Evolutionary conservation across 2,888 invertebrate species (phyloP).

Genomic region (Mythimna albipuncta): DNA sequence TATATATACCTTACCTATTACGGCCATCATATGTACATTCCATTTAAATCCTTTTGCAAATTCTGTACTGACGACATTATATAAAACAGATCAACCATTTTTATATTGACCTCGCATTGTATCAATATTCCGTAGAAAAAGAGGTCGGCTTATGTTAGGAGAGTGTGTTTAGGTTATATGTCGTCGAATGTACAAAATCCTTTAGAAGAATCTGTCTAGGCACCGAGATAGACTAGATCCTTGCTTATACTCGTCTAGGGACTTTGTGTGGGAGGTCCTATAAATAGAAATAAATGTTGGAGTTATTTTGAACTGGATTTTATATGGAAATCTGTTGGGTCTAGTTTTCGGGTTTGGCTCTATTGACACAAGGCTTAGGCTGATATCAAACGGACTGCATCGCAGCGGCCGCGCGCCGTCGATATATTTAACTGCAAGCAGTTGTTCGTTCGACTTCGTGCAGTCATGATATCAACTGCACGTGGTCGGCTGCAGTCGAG

Average conservation of each 20-base stretch:
- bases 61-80: background rate
- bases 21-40: conserved; percentile 15
- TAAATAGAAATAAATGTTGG: conserved; percentile 48
- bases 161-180: background rate
- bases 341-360: conserved; percentile 19
- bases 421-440: no score
- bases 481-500: no score
- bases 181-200: conserved; percentile 26
- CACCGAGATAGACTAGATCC: conserved; percentile 35
- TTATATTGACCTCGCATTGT: background rate
- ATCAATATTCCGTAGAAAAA: background rate
- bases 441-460: no score
- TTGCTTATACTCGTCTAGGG: conserved; percentile 38
- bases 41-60: conserved; percentile 11
- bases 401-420: no score
- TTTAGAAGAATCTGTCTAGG: conserved; percentile 36
- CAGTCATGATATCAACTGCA: no score
- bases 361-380: background rate
- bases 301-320: conserved; percentile 21
- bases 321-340: background rate
- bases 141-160: background rate
- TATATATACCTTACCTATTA: conserved; percentile 16
- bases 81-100: background rate
- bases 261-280: conserved; percentile 2
- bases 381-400: no score